Conservation (phyloP, 2,797 vertebrate genomes). For the Thunnus albacares region DNA sequence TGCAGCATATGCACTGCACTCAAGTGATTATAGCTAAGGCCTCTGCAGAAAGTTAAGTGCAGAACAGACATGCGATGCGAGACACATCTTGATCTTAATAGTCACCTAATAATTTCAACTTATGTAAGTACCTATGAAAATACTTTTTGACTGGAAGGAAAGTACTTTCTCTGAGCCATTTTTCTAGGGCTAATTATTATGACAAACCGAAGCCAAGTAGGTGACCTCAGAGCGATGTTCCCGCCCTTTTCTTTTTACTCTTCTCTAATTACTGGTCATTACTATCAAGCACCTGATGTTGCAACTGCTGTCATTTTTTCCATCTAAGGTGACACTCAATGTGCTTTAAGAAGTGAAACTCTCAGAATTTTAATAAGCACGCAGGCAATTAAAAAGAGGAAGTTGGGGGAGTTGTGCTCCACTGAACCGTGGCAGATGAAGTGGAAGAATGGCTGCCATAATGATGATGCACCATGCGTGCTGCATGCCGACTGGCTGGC, state of each 20-base stretch:
- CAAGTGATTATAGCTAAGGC: constrained; percentile 4
- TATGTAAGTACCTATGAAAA: constrained; percentile 22
- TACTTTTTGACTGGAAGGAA: constrained; percentile 33
- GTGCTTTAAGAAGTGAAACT: constrained; percentile 71
- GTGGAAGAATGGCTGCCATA: constrained; percentile 57
- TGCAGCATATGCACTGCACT: background rate
- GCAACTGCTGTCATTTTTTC: constrained; percentile 58
- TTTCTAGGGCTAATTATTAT: constrained; percentile 35
- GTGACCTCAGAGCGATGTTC: constrained; percentile 13
- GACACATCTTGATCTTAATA: constrained; percentile 8
- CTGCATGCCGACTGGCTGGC: constrained; percentile 52
- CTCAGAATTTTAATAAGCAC: constrained; percentile 78
- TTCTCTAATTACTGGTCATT: constrained; percentile 33
- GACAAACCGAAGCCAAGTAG: constrained; percentile 21
- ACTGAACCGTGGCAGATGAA: constrained; percentile 77
- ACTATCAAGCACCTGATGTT: constrained; percentile 39
- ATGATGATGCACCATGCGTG: constrained; percentile 46
- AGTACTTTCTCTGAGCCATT: constrained; percentile 21
- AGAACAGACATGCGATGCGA: background rate
- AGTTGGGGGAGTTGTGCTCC: constrained; percentile 74
- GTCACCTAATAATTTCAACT: constrained; percentile 23
- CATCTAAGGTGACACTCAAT: constrained; percentile 73
- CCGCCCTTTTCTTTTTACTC: constrained; percentile 32
- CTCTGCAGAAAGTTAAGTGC: constrained; percentile 4
- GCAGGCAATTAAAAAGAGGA: constrained; percentile 84